A percentile compares a stretch with the other conserved stretches of the same genome.
These are phyloP conservation scores for Diphyllodes magnificus DNA, from an alignment of 2,113 vertebrate genomes.

Conservation along the genomic window DNA sequence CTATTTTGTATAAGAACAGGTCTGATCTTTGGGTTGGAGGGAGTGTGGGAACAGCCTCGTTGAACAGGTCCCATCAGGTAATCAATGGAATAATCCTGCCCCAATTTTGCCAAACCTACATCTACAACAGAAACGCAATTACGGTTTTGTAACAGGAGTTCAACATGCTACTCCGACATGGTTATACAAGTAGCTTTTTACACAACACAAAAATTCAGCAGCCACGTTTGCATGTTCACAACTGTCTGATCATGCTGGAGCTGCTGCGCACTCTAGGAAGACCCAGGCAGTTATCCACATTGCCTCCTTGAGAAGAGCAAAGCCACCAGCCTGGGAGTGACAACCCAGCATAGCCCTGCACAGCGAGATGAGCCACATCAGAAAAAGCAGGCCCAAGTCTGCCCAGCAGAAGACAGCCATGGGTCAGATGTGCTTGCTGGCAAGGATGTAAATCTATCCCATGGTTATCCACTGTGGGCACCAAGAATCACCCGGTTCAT, in stretches of 20 bases:
- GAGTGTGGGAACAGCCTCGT: not conserved
- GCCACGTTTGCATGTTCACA: not conserved
- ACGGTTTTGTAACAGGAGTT: conserved; percentile 15
- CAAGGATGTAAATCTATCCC: not conserved
- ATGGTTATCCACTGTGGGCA: not conserved
- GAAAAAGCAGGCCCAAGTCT: not conserved
- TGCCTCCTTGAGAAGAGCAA: not conserved
- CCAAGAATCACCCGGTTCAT: not conserved
- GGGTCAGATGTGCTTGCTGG: accelerated
- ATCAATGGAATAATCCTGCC: conserved; percentile 15
- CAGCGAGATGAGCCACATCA: not conserved
- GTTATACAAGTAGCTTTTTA: conserved; percentile 6
- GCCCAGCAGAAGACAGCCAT: not conserved
- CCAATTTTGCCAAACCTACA: not conserved
- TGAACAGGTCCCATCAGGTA: not conserved
- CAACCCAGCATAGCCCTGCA: not conserved
- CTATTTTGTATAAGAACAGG: not conserved
- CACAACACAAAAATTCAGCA: not conserved
- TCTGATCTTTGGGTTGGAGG: not conserved
- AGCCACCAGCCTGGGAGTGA: not conserved
- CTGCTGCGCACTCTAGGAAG: not conserved
- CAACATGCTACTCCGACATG: not conserved
- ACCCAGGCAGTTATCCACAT: not conserved
- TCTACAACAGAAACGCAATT: not conserved
- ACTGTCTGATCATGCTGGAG: not conserved